These are phyloP conservation scores for Diloba caeruleocephala DNA, from an alignment of 2,888 invertebrate genomes.

Conservation along the genomic window DNA sequence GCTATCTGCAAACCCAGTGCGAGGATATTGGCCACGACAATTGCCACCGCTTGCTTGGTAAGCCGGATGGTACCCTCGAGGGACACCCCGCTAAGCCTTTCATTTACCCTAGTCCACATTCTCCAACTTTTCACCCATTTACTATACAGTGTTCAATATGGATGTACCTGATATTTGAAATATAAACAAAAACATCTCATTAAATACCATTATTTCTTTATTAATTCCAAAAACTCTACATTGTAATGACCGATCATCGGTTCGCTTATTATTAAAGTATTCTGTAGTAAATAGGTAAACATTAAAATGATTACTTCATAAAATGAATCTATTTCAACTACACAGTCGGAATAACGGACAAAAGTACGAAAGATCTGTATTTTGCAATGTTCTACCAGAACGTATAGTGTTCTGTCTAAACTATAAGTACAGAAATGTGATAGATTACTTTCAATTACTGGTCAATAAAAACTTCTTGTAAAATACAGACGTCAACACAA, in stretches of 20 bases:
- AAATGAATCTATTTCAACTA: conserved; percentile 22
- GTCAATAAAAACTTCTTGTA: neutral
- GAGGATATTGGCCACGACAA: too few relatives aligned
- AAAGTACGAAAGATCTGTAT: conserved; percentile 14
- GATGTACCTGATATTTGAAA: too few relatives aligned
- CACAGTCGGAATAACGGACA: neutral
- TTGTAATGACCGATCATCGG: conserved; percentile 33
- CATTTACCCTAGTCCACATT: too few relatives aligned
- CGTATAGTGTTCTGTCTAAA: too few relatives aligned
- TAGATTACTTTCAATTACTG: neutral
- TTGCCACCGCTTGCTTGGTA: too few relatives aligned
- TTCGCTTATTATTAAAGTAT: conserved; percentile 41
- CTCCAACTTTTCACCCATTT: too few relatives aligned
- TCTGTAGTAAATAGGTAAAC: conserved; percentile 29
- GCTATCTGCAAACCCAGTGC: too few relatives aligned
- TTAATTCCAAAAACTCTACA: conserved; percentile 55
- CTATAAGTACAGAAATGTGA: too few relatives aligned
- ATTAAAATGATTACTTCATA: conserved; percentile 31
- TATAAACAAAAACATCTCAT: too few relatives aligned
- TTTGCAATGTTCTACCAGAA: conserved; percentile 11
- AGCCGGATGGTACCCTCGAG: too few relatives aligned
- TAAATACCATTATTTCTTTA: conserved; percentile 12
- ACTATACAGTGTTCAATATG: too few relatives aligned
- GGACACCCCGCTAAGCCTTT: too few relatives aligned
- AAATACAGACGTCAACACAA: conserved; percentile 11